Evolutionary conservation across 1,140 invertebrate species (phyloP), one percentile per base, ranked within the genome.

Genomic region (Scylla paramamosain): DNA sequence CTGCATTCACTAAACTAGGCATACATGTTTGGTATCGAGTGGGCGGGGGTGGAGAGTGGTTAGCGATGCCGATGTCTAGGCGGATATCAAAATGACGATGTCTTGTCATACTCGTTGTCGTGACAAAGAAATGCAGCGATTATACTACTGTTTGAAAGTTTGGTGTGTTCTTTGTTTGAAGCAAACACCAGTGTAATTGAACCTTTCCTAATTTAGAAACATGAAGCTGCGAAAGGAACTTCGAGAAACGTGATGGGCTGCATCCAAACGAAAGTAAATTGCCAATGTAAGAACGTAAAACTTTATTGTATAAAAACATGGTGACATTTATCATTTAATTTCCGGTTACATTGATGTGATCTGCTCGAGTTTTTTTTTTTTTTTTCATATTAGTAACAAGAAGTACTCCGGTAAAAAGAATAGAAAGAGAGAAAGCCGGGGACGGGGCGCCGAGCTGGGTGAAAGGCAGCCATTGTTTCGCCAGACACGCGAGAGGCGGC

Each of bases 401-500:
- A 77, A 77, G 67, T 77, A 77, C 67, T 77, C 67, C 67, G 25
- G 67, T 77, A 77, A 25, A 77, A 77, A 6, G 20, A 77, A 77
- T 0, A 77, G 67, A 77, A 77, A 77, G 67, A n/a, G 67, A 77
- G 67, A 77, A 77, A 77, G 20, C 67, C 67, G 67, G 20, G 67
- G n/a, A 25, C 67, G 6, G 20, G 67, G 20, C 25, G 67, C 67
- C 67, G 67, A n/a, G 67, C 16, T 12, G 2, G 25, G 67, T 77
- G 67, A 77, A 77, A 77, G 67, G 67, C 20, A 77, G 67, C 67
- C 25, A 77, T 77, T 77, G 67, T 77, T 59, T 77, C 20, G 67
- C 67, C 67, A 77, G 67, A 77, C 67, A 77, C 67, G 67, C 67
- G 67, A 77, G 67, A n/a, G 67, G 67, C 67, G 25, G 67, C 67